Base-by-base conservation (phyloP, 1,140 invertebrate genomes). In the Lasaia peninsularis region DNA sequence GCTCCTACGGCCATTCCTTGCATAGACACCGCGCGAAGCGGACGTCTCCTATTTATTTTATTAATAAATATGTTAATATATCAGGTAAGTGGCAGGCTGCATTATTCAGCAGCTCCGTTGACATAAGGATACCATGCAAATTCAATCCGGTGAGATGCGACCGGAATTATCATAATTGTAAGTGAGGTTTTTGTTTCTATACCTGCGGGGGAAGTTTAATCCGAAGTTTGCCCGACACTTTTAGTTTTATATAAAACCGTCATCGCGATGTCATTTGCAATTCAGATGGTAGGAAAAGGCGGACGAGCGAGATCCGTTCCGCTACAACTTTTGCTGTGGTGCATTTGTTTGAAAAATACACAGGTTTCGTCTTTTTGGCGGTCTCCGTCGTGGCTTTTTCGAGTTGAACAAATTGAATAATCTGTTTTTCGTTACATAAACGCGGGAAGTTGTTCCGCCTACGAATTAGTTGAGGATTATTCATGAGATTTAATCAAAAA, bases 21-120 rank as follows among this genome's bases (percentile, higher is more conserved):
- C 50, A 35, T 49, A 56, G 72, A 56, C 64, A 64, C 62, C 62
- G 69, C 63, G 60, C 53, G 44, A 57, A 53, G 71, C 75, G 73
- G 78, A 76, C 80, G 79, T 75, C 77, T 77, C 70, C 69, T 82
- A 86, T 86, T 86, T 88, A 87, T 87, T 81, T 86, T 86, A 88
- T 88, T 87, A 87, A 87, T 87, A 87, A 88, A 86, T 88, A 88
- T 88, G 84, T 86, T 86, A 88, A 88, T 88, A 65, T 63, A 51
- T 58, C 64, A 81, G 80, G 82, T 88, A 86, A 86, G 85, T 88
- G 71, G 77, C 80, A 60, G 66, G 59, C 64, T 88, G 78, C 85
- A 88, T 88, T 77, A 88, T 88, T 88, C 85, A 88, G 77, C 71
- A 77, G 76, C 78, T 69, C 71, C 71, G 82, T 87, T 87, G 82